These are phyloP conservation scores for Ditula angustiorana DNA, from an alignment of 2,888 invertebrate species.

Conservation along the genomic window DNA sequence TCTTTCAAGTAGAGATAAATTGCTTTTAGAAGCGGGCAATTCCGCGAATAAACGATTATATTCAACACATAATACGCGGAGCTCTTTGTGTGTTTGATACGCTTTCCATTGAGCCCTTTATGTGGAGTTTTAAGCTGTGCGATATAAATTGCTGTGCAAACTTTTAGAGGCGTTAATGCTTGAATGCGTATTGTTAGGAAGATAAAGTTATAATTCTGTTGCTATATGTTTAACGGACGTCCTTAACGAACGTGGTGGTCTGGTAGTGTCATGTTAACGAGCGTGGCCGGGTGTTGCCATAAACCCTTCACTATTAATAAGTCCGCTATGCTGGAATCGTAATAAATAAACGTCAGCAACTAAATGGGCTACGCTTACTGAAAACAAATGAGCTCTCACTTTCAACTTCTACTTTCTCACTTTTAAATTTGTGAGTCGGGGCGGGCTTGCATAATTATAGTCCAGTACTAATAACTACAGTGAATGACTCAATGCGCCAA, in stretches of 20 bases:
- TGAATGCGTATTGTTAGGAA: neutral
- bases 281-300: neutral
- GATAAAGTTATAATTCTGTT: neutral
- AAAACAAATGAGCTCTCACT: neutral
- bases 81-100: neutral
- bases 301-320: neutral
- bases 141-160: neutral
- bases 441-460: no score
- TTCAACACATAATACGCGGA: neutral
- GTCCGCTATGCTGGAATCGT: neutral
- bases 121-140: neutral
- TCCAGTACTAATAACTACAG: no score
- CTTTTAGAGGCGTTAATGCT: neutral
- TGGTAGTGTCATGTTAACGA: neutral
- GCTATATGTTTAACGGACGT: neutral
- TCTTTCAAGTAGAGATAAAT: slow-evolving; percentile 18
- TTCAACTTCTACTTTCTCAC: neutral
- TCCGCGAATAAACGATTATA: slow-evolving; percentile 11
- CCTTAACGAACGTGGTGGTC: neutral
- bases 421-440: no score
- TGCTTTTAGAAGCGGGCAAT: slow-evolving; percentile 1
- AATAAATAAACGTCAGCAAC: neutral
- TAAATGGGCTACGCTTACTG: neutral
- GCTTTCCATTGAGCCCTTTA: neutral
- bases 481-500: no score